These are phyloP conservation scores for Erythrolamprus reginae DNA, from an alignment of 2,113 vertebrate species.

Conservation along the genomic window DNA sequence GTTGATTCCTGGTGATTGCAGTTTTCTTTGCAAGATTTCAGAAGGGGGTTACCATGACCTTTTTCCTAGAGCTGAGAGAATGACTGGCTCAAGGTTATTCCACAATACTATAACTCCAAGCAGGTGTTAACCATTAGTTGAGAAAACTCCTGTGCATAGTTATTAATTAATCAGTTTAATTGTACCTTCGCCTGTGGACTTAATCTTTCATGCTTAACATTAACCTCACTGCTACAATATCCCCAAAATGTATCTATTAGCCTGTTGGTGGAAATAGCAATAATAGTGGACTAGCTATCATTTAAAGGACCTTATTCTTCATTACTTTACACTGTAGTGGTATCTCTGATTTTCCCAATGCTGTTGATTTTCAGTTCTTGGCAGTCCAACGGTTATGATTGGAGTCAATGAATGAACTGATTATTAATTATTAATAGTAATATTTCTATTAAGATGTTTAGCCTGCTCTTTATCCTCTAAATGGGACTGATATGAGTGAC, in stretches of 20 bases:
- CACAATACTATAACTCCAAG: not conserved
- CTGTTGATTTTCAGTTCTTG: not conserved
- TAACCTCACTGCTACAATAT: not conserved
- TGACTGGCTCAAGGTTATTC: not conserved
- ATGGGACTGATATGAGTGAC: not conserved
- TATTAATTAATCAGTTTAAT: not conserved
- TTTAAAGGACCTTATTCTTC: not conserved
- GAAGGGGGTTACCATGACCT: not conserved
- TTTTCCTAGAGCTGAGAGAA: not conserved
- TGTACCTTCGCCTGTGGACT: not conserved
- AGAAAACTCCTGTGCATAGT: not conserved
- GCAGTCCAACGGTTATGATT: not conserved
- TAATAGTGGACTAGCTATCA: not conserved
- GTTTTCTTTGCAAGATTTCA: not conserved
- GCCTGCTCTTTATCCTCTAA: not conserved
- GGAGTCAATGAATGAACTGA: too few species aligned
- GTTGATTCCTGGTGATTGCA: not conserved
- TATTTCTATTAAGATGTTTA: not conserved
- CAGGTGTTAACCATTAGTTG: not conserved
- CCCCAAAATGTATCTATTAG: not conserved
- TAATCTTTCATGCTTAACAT: not conserved
- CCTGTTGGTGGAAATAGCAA: not conserved
- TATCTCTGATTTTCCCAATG: not conserved
- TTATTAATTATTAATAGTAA: not conserved
- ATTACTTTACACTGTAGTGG: not conserved